Conservation (phyloP, 1,140 invertebrate species). For the Microplitis mediator region DNA sequence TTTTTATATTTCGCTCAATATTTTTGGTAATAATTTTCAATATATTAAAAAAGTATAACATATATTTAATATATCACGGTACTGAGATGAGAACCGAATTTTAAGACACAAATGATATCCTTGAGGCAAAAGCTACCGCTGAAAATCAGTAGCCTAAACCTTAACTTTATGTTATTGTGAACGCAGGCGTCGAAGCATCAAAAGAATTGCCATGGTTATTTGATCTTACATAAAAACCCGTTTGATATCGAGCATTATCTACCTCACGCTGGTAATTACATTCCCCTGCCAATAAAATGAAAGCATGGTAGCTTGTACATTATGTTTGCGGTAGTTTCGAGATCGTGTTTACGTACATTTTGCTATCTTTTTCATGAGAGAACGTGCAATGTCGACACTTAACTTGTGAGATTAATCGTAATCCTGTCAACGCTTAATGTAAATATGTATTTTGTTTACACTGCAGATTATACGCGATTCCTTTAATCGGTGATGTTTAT, state of each 20-base stretch:
- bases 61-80: neutral
- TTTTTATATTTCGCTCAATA: no score
- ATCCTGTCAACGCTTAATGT: neutral
- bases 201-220: constrained; percentile 23
- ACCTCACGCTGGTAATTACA: constrained; percentile 27
- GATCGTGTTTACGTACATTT: constrained; percentile 20
- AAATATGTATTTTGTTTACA: neutral
- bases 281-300: constrained; percentile 22
- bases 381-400: constrained; percentile 15
- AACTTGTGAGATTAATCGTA: constrained; percentile 9
- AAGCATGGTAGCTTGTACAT: constrained; percentile 13
- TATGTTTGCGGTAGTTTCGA: neutral
- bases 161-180: neutral
- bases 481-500: neutral
- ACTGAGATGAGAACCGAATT: neutral
- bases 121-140: no score
- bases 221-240: constrained; percentile 25
- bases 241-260: constrained; percentile 33
- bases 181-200: neutral
- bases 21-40: no score
- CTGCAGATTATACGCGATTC: neutral
- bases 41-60: no score
- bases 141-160: neutral
- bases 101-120: neutral
- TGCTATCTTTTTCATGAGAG: constrained; percentile 11